Conservation (phyloP, 2,888 invertebrate genomes). For the Spodoptera exigua region DNA sequence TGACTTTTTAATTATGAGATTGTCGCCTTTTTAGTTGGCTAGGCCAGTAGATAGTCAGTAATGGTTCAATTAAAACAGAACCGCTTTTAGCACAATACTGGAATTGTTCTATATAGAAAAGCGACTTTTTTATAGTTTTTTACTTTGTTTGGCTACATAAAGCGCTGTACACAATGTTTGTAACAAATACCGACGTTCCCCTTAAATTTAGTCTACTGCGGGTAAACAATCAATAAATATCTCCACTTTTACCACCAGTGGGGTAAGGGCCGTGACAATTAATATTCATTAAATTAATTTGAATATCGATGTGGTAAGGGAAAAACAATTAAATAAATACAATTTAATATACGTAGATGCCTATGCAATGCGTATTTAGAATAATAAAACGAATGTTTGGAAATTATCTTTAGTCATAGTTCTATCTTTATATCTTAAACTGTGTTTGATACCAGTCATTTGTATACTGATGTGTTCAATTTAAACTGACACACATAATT, state of each 20-base stretch:
- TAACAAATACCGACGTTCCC: background rate
- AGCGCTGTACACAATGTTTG: background rate
- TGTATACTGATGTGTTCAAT: too few species aligned
- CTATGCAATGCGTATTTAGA: background rate
- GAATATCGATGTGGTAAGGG: conserved; percentile 23
- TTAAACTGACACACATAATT: background rate
- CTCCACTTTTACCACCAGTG: conserved; percentile 3
- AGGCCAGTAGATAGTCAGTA: background rate
- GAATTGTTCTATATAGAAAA: background rate
- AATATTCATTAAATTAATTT: conserved; percentile 47
- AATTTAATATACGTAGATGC: background rate
- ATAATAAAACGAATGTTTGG: background rate
- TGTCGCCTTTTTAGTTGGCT: conserved; percentile 14
- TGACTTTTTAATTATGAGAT: conserved; percentile 37
- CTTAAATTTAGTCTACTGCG: conserved; percentile 5
- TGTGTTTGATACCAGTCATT: too few species aligned
- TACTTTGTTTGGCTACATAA: too few species aligned
- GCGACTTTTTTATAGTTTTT: background rate
- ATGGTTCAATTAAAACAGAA: conserved; percentile 7
- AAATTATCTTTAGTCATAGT: too few species aligned
- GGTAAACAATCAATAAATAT: conserved; percentile 30
- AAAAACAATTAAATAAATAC: conserved; percentile 23
- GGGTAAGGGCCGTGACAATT: conserved; percentile 28
- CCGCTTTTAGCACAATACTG: too few species aligned
- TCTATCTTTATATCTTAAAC: too few species aligned